Evolutionary conservation across 1,140 invertebrate species (phyloP), one percentile per base, ranked within the genome.

Genomic region (Trialeurodes vaporariorum): DNA sequence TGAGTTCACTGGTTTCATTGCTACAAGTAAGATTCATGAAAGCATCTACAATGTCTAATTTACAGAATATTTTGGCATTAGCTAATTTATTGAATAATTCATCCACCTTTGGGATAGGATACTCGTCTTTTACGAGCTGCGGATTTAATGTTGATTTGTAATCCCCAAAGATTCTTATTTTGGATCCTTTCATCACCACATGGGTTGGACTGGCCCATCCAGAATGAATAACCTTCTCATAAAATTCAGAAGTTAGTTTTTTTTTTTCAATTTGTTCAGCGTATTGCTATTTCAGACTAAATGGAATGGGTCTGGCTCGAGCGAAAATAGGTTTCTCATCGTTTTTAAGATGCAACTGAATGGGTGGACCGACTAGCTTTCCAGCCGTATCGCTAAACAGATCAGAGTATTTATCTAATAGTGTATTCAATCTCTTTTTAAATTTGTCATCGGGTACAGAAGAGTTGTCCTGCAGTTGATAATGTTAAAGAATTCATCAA

Each of bases 201-300:
- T 77, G 72, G 0, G 84, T 71, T 0, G 80, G 81, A 2, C 80
- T 77, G 2, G 78, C 80, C 81, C 81, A 84, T 59, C 80, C 76
- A 22, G 75, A 77, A 68, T 70, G 68, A 62, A 76, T 73, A 22
- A 80, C 75, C n/a, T 65, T 61, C 25, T 25, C 40, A 27, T 59
- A 24, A 34, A 69, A 69, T 72, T 63, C 59, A 68, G 49, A n/a
- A n/a, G n/a, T n/a, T n/a, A n/a, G n/a, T n/a, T n/a, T n/a, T n/a
- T n/a, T n/a, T n/a, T n/a, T n/a, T 34, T 70, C 68, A n/a, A 73
- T 63, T 61, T 72, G 71, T 40, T 61, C 25, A 60, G 71, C 71
- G 22, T 74, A 68, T 68, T 71, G 68, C 11, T 65, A 26, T 65
- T 70, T 70, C 59, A 71, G 69, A 11, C 69, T 69, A 2, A 77